Evolutionary conservation across 1,140 invertebrate species (phyloP), one percentile per base, ranked within the genome.

Genomic region (Galleria mellonella): DNA sequence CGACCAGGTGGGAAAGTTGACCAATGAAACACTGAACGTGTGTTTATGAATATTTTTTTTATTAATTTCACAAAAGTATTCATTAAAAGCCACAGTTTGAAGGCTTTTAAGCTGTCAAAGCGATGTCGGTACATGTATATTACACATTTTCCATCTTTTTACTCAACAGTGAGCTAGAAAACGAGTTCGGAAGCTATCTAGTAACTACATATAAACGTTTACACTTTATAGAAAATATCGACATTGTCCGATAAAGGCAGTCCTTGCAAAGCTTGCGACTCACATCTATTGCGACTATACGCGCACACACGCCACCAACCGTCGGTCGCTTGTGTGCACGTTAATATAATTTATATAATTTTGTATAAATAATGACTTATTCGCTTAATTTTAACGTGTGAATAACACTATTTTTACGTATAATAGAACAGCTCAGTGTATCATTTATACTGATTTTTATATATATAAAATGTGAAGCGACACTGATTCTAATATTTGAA

Each of bases 51-150:
- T 72, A 66, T 72, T 83, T 82, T 83, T n/a, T 84, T 81, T 83
- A 82, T 82, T 84, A 81, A 84, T 84, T 81, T 84, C 81, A 84
- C 81, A 84, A 84, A 84, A 83, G 67, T n/a, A n/a, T n/a, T 79
- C 61, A 78, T 82, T 84, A 82, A 84, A 82, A 84, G 81, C 81
- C 77, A 84, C 81, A 84, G 73, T 81, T 58, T 72, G 65, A 82
- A 82, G 77, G 77, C 77, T 84, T 82, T 82, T 72, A 84, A 82
- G 81, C 81, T 82, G 75, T 82, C 62, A 68, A 81, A 84, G 81
- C 81, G 72, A 70, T 75, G 70, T 67, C 74, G 58, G 60, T 70
- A 59, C 36, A 38, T n/a, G n/a, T n/a, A n/a, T n/a, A n/a, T n/a
- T n/a, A 59, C 61, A 70, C n/a, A n/a, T n/a, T n/a, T 53, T 56